Conservation (phyloP, 1,140 invertebrate species). For the Phymastichus coffea region DNA sequence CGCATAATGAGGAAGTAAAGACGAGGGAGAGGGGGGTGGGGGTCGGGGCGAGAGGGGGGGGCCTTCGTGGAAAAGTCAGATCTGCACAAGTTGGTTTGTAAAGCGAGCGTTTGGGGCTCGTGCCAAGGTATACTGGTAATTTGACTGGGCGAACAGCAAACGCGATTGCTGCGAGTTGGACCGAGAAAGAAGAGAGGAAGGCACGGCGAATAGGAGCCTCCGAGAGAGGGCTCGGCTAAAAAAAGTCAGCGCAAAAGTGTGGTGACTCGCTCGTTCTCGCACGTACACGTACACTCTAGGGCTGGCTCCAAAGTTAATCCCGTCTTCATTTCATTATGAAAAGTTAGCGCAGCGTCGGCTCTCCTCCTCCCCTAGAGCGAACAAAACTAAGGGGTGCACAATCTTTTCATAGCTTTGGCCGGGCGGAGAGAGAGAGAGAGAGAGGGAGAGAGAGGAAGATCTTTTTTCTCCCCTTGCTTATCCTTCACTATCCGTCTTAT, state of each 20-base stretch:
- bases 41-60: background rate
- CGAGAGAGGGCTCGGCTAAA: no score
- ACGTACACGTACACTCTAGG: background rate
- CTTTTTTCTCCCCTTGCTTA: constrained; percentile 10
- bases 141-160: no score
- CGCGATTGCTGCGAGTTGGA: background rate
- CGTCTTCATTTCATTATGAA: constrained; percentile 28
- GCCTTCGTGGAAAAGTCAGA: background rate
- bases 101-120: no score
- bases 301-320: constrained; percentile 26
- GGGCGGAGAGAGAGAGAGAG: background rate
- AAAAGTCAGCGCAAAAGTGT: no score
- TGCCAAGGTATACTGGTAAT: no score
- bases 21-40: no score
- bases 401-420: no score
- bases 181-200: background rate
- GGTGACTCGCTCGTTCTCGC: background rate
- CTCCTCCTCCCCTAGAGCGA: background rate
- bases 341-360: constrained; percentile 15
- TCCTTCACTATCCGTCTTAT: background rate
- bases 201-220: background rate
- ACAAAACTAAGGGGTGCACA: no score
- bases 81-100: no score
- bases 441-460: constrained; percentile 13
- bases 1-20: constrained; percentile 22